These are phyloP conservation scores for Eurystomus glaucurus DNA, from an alignment of 2,797 vertebrate species.

Conservation along the genomic window DNA sequence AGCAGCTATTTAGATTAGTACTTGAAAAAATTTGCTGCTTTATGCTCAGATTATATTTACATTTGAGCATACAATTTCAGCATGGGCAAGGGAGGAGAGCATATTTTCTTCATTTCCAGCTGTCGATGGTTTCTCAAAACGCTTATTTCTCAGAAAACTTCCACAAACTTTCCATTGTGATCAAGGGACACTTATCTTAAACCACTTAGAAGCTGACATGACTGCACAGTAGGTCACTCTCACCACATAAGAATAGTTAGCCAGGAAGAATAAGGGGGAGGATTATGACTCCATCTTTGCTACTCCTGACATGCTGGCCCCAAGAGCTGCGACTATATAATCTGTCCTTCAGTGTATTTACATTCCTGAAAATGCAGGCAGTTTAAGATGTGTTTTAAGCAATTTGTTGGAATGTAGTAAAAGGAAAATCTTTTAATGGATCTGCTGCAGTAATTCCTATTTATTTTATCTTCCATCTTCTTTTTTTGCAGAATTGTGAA, in stretches of 20 bases:
- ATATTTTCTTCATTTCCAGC: neutral
- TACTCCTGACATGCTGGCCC: neutral
- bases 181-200: slow-evolving; percentile 52
- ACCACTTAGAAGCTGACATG: slow-evolving; percentile 23
- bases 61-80: slow-evolving; percentile 61
- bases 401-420: slow-evolving; percentile 40
- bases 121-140: neutral
- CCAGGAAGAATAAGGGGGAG: neutral
- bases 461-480: slow-evolving; percentile 60
- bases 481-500: neutral
- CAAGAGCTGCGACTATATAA: neutral
- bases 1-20: slow-evolving; percentile 19
- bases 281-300: neutral
- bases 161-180: slow-evolving; percentile 44
- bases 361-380: slow-evolving; percentile 50
- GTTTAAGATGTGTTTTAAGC: slow-evolving; percentile 22
- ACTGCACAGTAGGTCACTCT: slow-evolving; percentile 31
- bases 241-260: slow-evolving; percentile 40
- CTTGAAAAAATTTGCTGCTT: slow-evolving; percentile 28
- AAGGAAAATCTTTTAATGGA: slow-evolving; percentile 25
- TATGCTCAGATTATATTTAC: slow-evolving; percentile 41
- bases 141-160: slow-evolving; percentile 59
- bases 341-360: slow-evolving; percentile 44
- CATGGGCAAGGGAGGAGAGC: neutral
- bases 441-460: slow-evolving; percentile 1